These are phyloP conservation scores for Leucopsar rothschildi DNA, from an alignment of 2,113 vertebrate species.

Conservation along the genomic window DNA sequence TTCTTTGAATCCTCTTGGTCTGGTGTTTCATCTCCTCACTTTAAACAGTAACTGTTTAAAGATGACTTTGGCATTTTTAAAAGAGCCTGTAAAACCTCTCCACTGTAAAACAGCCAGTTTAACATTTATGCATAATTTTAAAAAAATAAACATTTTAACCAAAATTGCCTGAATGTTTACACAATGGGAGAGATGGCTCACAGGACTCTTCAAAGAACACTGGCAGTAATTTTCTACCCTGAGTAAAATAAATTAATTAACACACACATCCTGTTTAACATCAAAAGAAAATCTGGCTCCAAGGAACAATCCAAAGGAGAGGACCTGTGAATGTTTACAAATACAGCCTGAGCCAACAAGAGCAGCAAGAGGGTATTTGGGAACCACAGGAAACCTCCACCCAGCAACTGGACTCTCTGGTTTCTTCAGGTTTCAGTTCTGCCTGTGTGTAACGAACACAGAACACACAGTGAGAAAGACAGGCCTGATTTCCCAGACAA, in stretches of 20 bases:
- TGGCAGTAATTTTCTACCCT: conserved; percentile 31
- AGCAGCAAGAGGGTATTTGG: background rate
- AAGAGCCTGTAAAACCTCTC: conserved; percentile 34
- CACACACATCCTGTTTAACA: conserved; percentile 52
- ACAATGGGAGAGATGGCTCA: background rate
- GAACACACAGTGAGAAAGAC: background rate
- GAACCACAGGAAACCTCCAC: background rate
- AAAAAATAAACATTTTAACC: conserved; percentile 52
- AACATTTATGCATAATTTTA: conserved; percentile 29
- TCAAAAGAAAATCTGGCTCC: conserved; percentile 53
- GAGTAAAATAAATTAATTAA: conserved; percentile 55
- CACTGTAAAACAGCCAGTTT: conserved; percentile 7
- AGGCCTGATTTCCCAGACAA: background rate
- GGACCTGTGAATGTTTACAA: conserved; percentile 34
- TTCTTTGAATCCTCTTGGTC: background rate
- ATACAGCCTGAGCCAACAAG: conserved; percentile 12
- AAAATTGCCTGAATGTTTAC: conserved; percentile 53
- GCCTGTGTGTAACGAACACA: background rate
- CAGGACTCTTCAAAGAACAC: conserved; percentile 28
- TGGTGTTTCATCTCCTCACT: background rate
- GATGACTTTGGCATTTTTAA: conserved; percentile 14
- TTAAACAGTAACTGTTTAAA: conserved; percentile 39
- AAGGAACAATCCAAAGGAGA: conserved; percentile 17
- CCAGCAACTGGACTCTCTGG: background rate
- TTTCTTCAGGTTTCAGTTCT: conserved; percentile 4